phyloP scores from a whole-genome alignment of 2,888 invertebrate species.

The Microctonus hyperodae region DNA sequence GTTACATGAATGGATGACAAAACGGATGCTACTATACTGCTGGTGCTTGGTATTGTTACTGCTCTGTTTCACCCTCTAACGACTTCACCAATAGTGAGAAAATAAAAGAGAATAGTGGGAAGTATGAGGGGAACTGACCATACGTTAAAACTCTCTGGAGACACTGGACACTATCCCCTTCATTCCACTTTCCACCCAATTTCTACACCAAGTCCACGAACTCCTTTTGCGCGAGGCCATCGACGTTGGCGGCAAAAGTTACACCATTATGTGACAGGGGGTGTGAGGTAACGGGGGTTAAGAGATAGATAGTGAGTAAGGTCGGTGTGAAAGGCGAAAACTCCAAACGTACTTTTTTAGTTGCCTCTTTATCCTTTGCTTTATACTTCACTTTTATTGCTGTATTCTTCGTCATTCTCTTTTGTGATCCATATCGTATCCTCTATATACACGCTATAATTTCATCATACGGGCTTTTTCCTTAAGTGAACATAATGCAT shows the following conservation, averaged over 20 bases:
- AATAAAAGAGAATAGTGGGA: neutral
- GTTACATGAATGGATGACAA: neutral
- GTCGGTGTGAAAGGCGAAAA: conserved; percentile 26
- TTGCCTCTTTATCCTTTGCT: conserved; percentile 33
- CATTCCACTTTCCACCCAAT: conserved; percentile 24
- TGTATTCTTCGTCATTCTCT: neutral
- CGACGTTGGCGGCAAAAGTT: conserved; percentile 52
- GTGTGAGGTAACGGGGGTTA: conserved; percentile 39
- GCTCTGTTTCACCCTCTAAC: conserved; percentile 38
- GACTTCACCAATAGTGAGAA: conserved; percentile 38
- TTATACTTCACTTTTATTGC: conserved; percentile 14
- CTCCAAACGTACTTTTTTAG: conserved; percentile 4
- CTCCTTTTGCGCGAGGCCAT: conserved; percentile 34
- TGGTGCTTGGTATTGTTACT: neutral
- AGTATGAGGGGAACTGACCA: conserved; percentile 50
- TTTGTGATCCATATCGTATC: conserved; percentile 2
- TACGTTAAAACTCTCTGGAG: conserved; percentile 58
- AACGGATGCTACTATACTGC: conserved; percentile 13
- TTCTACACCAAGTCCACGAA: conserved; percentile 26
- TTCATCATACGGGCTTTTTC: neutral
- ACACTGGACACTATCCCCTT: conserved; percentile 38
- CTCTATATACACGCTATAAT: neutral
- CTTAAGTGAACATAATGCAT: neutral
- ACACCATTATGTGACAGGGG: conserved; percentile 58
- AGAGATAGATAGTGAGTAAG: conserved; percentile 39